Conservation (phyloP, 1,140 invertebrate species). For the Drosophila novamexicana region DNA sequence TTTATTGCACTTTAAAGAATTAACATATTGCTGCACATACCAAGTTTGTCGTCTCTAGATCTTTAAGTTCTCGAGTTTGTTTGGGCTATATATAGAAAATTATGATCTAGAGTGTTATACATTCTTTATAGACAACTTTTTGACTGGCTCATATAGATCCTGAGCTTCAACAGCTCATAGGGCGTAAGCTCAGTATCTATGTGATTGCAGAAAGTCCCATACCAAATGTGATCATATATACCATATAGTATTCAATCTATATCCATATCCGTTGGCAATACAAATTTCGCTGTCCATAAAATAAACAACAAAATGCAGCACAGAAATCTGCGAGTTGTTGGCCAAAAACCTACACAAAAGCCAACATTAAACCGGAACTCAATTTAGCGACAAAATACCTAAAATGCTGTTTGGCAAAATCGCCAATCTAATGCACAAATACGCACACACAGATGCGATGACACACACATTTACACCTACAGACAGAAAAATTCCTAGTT, state of each 20-base stretch:
- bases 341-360: constrained; percentile 55
- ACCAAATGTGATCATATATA: too few species aligned
- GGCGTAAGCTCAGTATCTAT: too few species aligned
- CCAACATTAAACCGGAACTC: constrained; percentile 76
- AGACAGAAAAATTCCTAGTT: background rate
- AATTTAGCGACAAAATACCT: constrained; percentile 79
- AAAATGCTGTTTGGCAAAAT: constrained; percentile 72
- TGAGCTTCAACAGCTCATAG: too few species aligned
- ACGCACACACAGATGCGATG: background rate
- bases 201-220: too few species aligned
- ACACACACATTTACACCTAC: background rate
- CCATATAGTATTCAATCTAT: too few species aligned
- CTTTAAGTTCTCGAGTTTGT: background rate
- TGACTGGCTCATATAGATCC: too few species aligned
- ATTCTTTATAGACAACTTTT: too few species aligned
- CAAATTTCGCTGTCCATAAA: constrained; percentile 53
- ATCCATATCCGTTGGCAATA: constrained; percentile 23
- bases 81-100: background rate
- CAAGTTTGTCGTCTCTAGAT: background rate
- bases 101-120: too few species aligned
- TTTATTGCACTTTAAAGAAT: too few species aligned
- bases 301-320: constrained; percentile 54
- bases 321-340: constrained; percentile 6
- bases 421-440: constrained; percentile 33
- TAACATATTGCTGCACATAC: too few species aligned